Evolutionary conservation across 2,888 invertebrate genomes (phyloP), one percentile per base, ranked within the genome.

Genomic region (Odontomyia ornata): DNA sequence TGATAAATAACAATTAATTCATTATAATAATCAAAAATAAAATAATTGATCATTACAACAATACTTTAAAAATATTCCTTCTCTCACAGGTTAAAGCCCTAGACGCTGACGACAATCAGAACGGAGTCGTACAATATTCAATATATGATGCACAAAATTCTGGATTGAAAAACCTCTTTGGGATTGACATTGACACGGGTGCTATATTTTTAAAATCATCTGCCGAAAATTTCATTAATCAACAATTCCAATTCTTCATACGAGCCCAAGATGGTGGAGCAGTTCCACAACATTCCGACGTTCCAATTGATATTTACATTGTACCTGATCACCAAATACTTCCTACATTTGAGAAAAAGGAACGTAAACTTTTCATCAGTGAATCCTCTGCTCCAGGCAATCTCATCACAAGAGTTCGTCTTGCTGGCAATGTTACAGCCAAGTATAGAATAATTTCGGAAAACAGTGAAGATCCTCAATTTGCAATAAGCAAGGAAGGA

Each of bases 201-300:
- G 91, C 92, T 80, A 87, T 97, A 27, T 91, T 90, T 76, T 86
- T 95, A 77, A 88, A 90, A 9, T 89, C 91, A 81, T 89, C 90
- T 82, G 91, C 91, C 21, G 84, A 89, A 18, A 85, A 88, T 27
- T 80, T 80, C 36, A 93, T 91, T 84, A 93, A 93, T 78, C 91
- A 93, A 85, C 89, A 92, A 75, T 92, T 95, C 85, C 95, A 95
- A 87, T 93, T 97, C 85, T 96, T 97, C 88, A 93, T 98, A 73
- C 91, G 95, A 78, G 98, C 96, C 18, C 91, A 91, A 73, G 97
- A 98, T 88, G 90, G 90, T 82, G 96, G 96, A 0, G 88, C 89
- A 15, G 90, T 90, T 77, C 91, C 93, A 60, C 91, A 93, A 80
- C 93, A 95, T 85, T 90, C 91, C 52, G 94, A 95, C 84, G 93